Base-by-base conservation (phyloP, 1,140 invertebrate genomes). In the Centruroides vittatus region DNA sequence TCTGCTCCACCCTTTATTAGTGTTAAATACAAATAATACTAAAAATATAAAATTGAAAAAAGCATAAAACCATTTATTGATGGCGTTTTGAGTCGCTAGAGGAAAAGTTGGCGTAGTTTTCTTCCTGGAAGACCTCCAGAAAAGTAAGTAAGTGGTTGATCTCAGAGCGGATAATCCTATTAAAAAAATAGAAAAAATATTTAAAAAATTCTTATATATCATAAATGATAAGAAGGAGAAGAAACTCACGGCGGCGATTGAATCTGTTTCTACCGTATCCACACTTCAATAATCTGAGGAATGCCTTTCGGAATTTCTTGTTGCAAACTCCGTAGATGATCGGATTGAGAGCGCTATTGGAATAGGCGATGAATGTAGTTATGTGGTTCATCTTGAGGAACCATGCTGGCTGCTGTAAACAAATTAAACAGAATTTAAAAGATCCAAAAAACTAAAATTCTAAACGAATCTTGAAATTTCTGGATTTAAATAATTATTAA, bases 241-340 rank as follows among this genome's bases (percentile, higher is more conserved):
- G 54, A 56, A 35, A 59, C 61, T 36, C 35, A 62, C 61, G 57
- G 35, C 52, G 52, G 46, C 61, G n/a, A n/a, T 12, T 46, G 23
- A 59, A 62, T 59, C 61, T 35, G 10, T 59, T 46, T 13, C 52
- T 58, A 9, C 53, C 34, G 8, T 41, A 59, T 34, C 61, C 58
- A 47, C 58, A 63, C 41, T 50, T 50, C 47, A 67, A 58, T n/a
- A 65, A 46, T 35, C 60, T 61, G 11, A 64, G 61, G 36, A 69
- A 60, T 23, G 61, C 66, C 50, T 68, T 50, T 41, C 67, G 60
- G 59, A 69, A 67, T n/a, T 71, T 73, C 35, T 72, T 71, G 65
- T 78, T 78, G 60, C 78, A 69, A 6, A 75, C 76, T 35, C 75
- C 75, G 61, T 79, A 79, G 36, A 79, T 72, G 52, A 79, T 69